phyloP scores from a whole-genome alignment of 2,888 invertebrate genomes.

The Tortricodes alternella region DNA sequence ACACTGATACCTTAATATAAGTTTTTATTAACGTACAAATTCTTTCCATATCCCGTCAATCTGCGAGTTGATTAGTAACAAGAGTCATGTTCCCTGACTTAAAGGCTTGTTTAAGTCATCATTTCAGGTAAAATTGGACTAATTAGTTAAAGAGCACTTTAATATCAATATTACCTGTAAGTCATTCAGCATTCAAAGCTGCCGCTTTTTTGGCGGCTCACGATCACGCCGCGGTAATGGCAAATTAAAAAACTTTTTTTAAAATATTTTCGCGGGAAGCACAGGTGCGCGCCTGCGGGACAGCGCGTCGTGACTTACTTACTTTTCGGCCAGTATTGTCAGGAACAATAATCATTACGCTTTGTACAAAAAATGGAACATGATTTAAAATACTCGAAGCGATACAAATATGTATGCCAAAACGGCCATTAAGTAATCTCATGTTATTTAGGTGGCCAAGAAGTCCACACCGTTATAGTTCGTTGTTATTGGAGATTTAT shows the following conservation, averaged over 20 bases:
- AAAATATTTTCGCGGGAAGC: constrained; percentile 58
- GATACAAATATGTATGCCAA: constrained; percentile 51
- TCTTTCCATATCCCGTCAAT: neutral
- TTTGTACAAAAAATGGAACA: constrained; percentile 52
- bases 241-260: constrained; percentile 65
- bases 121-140: constrained; percentile 14
- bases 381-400: constrained; percentile 45
- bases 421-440: constrained; percentile 29
- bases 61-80: too few relatives aligned
- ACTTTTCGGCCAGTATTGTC: constrained; percentile 60
- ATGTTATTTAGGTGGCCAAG: neutral
- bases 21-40: neutral
- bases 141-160: constrained; percentile 20
- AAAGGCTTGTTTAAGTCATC: neutral
- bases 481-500: too few relatives aligned
- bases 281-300: constrained; percentile 76
- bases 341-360: constrained; percentile 49
- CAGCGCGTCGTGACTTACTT: constrained; percentile 77
- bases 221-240: constrained; percentile 59
- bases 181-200: constrained; percentile 41
- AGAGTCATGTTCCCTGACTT: too few relatives aligned
- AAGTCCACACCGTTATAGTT: neutral
- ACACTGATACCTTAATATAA: constrained; percentile 57
- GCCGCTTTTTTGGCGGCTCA: constrained; percentile 52
- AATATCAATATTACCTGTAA: constrained; percentile 19